Evolutionary conservation across 2,888 invertebrate genomes (phyloP).

Genomic region (Spialia ferax): DNA sequence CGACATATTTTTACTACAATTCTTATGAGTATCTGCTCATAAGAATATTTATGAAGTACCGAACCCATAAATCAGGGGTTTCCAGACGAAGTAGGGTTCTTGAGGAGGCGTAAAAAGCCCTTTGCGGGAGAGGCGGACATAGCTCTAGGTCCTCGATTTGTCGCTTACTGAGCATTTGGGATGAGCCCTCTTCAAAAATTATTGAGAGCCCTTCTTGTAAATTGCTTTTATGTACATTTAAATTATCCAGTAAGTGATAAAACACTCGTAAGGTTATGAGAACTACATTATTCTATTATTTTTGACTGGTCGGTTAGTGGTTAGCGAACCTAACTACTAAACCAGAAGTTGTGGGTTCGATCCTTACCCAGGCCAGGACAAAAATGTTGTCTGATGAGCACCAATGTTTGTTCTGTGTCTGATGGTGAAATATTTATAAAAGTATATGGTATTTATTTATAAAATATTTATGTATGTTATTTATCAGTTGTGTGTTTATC

Average conservation of each 20-base stretch:
- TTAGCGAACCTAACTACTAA: too few species aligned
- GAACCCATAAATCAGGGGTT: constrained; percentile 14
- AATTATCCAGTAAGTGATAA: background rate
- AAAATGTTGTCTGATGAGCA: too few species aligned
- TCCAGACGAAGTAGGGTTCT: constrained; percentile 20
- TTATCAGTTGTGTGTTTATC: too few species aligned
- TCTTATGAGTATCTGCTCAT: too few species aligned
- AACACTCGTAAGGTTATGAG: background rate
- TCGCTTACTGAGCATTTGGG: constrained; percentile 33
- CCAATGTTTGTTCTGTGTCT: too few species aligned
- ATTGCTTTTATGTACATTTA: background rate
- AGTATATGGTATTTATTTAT: too few species aligned
- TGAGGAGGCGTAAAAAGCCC: constrained; percentile 24
- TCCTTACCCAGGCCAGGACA: too few species aligned
- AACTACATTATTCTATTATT: background rate
- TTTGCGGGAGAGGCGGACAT: constrained; percentile 28
- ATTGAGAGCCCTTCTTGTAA: constrained; percentile 14
- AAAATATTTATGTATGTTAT: too few species aligned
- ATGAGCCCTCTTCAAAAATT: constrained; percentile 36
- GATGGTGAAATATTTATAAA: too few species aligned
- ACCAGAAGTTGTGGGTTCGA: too few species aligned
- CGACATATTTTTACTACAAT: background rate
- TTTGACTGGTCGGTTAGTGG: too few species aligned
- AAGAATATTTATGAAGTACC: background rate
- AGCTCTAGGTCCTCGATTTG: constrained; percentile 20